Evolutionary conservation across 2,113 vertebrate genomes (phyloP).

Genomic region (Phasianus colchicus): DNA sequence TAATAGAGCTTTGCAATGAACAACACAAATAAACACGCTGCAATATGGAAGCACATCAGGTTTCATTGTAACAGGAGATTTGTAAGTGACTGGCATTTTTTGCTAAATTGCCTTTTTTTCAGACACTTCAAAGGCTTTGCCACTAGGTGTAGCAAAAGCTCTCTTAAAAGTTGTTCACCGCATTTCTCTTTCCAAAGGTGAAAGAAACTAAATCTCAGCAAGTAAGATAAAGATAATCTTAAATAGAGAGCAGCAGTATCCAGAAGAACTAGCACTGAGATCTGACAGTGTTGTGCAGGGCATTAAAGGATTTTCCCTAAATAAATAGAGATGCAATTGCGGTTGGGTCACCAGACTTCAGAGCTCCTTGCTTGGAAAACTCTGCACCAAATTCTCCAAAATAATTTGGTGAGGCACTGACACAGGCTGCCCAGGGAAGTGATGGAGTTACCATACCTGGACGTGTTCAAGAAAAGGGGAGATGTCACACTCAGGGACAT

Average conservation of each 20-base stretch:
- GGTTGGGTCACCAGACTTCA: not conserved
- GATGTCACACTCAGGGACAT: too few relatives aligned
- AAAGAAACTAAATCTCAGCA: not conserved
- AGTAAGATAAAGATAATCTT: not conserved
- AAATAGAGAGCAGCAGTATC: not conserved
- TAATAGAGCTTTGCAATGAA: not conserved
- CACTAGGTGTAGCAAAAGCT: slow-evolving; percentile 71
- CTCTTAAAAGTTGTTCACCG: not conserved
- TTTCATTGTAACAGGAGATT: not conserved
- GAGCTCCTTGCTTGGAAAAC: not conserved
- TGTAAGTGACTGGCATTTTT: fast-evolving
- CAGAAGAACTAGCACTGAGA: not conserved
- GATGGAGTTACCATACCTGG: too few relatives aligned
- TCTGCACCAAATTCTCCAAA: not conserved
- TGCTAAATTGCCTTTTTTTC: not conserved
- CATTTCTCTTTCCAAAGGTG: not conserved
- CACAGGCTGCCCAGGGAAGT: too few relatives aligned
- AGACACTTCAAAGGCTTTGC: slow-evolving; percentile 19
- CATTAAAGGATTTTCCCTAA: not conserved
- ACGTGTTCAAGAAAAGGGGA: too few relatives aligned
- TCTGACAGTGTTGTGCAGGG: not conserved
- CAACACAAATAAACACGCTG: not conserved
- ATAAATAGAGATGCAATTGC: not conserved
- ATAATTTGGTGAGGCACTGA: not conserved
- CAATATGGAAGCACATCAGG: not conserved